These are phyloP conservation scores for Papilio xuthus DNA, from an alignment of 1,140 invertebrate species.

Conservation along the genomic window DNA sequence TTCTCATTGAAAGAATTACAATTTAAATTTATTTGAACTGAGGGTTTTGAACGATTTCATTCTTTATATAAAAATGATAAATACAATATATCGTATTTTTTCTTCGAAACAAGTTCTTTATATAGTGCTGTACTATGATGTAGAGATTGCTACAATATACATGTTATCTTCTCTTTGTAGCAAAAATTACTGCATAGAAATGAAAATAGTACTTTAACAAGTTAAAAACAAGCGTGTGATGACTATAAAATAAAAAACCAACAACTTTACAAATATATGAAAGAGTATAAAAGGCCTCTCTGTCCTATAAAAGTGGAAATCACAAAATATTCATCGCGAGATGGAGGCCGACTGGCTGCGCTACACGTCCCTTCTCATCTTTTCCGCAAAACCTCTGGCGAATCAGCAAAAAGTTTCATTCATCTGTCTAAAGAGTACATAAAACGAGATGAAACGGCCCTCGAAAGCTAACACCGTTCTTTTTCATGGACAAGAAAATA, in stretches of 20 bases:
- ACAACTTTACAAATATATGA: constrained; percentile 29
- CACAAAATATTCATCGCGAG: constrained; percentile 49
- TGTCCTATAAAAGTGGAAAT: constrained; percentile 45
- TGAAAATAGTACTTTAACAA: background rate
- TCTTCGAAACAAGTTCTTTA: too few species aligned
- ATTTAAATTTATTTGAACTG: background rate
- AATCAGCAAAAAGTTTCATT: constrained; percentile 59
- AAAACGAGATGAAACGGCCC: constrained; percentile 54
- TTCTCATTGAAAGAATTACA: background rate
- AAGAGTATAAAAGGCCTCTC: constrained; percentile 34
- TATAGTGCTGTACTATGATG: too few species aligned
- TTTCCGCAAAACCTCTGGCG: constrained; percentile 48
- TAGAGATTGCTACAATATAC: too few species aligned
- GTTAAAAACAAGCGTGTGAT: background rate
- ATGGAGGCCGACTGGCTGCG: constrained; percentile 29
- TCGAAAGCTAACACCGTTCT: constrained; percentile 44
- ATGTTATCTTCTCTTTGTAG: too few species aligned
- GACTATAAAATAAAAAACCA: constrained; percentile 27
- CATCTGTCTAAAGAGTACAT: constrained; percentile 53
- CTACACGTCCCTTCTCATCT: constrained; percentile 43
- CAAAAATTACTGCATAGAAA: background rate
- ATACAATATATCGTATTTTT: too few species aligned
- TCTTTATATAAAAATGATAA: too few species aligned
- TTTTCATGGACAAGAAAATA: constrained; percentile 40
- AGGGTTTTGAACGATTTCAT: background rate